phyloP scores from a whole-genome alignment of 2,888 invertebrate genomes.

The Elysia crispata region DNA sequence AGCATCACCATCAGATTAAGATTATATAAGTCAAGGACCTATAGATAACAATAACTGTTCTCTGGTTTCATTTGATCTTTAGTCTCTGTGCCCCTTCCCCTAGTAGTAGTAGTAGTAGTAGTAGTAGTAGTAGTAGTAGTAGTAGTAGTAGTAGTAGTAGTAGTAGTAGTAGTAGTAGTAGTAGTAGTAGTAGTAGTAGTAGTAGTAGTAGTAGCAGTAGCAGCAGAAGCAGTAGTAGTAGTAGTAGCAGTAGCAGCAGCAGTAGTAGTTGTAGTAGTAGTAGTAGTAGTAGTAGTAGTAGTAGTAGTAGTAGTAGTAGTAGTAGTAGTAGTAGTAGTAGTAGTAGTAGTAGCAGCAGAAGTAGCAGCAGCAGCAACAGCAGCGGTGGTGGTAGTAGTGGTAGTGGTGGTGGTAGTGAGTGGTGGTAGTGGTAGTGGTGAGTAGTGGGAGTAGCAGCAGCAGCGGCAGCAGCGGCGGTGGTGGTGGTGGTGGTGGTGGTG shows the following conservation, averaged over 20 bases:
- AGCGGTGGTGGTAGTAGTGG: not conserved
- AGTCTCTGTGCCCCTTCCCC: too few species aligned
- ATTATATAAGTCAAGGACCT: too few species aligned
- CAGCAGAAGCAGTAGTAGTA: too few species aligned
- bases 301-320: slow-evolving; percentile 25
- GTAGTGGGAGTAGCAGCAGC: too few species aligned
- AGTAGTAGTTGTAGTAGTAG: too few species aligned
- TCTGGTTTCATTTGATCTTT: too few species aligned
- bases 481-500: not conserved
- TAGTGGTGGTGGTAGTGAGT: too few species aligned
- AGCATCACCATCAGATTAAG: too few species aligned
- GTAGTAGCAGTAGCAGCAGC: slow-evolving; percentile 15
- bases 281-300: slow-evolving; percentile 24
- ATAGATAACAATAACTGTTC: too few species aligned
- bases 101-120: slow-evolving; percentile 14
- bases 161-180: slow-evolving; percentile 27
- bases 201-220: too few species aligned
- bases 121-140: slow-evolving; percentile 20
- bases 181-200: slow-evolving; percentile 29
- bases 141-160: slow-evolving; percentile 29
- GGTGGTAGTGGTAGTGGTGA: too few species aligned
- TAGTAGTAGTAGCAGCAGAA: slow-evolving; percentile 21
- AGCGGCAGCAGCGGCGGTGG: too few species aligned
- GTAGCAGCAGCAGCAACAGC: slow-evolving; percentile 11
- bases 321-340: slow-evolving; percentile 29